phyloP scores from a whole-genome alignment of 2,888 invertebrate genomes.

The Sesia apiformis region DNA sequence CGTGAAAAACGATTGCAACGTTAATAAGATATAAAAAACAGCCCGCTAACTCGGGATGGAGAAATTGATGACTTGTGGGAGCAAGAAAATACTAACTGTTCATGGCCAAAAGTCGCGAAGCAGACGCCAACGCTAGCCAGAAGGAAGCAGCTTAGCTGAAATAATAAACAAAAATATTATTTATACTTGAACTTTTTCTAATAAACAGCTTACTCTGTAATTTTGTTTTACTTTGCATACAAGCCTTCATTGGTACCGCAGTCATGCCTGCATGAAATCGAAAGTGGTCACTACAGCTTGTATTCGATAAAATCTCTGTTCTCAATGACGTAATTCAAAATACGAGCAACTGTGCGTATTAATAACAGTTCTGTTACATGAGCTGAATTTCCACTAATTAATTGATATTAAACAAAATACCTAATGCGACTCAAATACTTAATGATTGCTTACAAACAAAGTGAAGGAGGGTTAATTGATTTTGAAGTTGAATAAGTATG shows the following conservation, averaged over 20 bases:
- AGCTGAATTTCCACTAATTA: no score
- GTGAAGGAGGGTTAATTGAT: no score
- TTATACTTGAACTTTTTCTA: not conserved
- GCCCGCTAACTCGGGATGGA: conserved; percentile 10
- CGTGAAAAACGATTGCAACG: conserved; percentile 2
- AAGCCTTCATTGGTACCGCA: not conserved
- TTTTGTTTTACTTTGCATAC: not conserved
- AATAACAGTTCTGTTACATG: no score
- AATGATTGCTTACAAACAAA: no score
- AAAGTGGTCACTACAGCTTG: conserved; percentile 22
- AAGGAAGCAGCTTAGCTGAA: conserved; percentile 63
- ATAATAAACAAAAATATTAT: conserved; percentile 30
- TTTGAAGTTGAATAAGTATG: no score
- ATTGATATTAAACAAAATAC: no score
- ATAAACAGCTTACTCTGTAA: not conserved
- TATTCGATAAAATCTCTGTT: conserved; percentile 17
- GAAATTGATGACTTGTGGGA: conserved; percentile 14
- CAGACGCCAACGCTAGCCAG: conserved; percentile 62
- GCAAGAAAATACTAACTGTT: conserved; percentile 63
- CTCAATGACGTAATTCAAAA: conserved; percentile 12
- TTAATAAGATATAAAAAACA: conserved; percentile 10
- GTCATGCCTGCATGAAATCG: conserved; percentile 17
- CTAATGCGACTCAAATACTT: no score
- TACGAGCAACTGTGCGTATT: not conserved
- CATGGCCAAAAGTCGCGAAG: conserved; percentile 61